These are phyloP conservation scores for Zosterops japonicus DNA, from an alignment of 2,113 vertebrate species.

Conservation along the genomic window DNA sequence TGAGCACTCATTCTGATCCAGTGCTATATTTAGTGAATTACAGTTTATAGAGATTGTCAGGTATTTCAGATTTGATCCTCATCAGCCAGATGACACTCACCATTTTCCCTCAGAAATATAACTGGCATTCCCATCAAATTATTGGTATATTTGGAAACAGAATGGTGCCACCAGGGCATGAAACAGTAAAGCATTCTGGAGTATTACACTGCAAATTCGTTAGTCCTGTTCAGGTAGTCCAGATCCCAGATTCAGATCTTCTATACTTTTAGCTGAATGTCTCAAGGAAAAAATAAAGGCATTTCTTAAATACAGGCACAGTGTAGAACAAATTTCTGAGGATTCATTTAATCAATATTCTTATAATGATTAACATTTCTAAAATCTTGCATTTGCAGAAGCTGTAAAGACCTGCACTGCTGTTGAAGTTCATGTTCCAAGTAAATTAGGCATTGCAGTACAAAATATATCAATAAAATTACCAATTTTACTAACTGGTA, in stretches of 20 bases:
- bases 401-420: background rate
- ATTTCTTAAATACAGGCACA: background rate
- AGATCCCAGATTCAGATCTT: background rate
- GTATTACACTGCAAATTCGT: fast-evolving
- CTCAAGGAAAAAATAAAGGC: background rate
- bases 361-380: background rate
- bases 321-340: background rate
- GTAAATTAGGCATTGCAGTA: background rate
- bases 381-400: background rate
- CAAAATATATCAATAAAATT: background rate
- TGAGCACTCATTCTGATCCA: background rate
- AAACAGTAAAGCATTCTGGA: background rate
- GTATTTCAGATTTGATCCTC: background rate
- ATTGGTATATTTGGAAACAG: background rate
- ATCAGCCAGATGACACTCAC: background rate
- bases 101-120: background rate
- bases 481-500: background rate
- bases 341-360: background rate
- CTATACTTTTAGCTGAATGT: background rate
- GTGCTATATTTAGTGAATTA: background rate
- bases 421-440: background rate
- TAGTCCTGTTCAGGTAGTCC: background rate
- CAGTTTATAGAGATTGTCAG: background rate
- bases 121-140: background rate
- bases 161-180: background rate